Conservation (phyloP, 2,113 vertebrate genomes). For the Bujurquina vittata region DNA sequence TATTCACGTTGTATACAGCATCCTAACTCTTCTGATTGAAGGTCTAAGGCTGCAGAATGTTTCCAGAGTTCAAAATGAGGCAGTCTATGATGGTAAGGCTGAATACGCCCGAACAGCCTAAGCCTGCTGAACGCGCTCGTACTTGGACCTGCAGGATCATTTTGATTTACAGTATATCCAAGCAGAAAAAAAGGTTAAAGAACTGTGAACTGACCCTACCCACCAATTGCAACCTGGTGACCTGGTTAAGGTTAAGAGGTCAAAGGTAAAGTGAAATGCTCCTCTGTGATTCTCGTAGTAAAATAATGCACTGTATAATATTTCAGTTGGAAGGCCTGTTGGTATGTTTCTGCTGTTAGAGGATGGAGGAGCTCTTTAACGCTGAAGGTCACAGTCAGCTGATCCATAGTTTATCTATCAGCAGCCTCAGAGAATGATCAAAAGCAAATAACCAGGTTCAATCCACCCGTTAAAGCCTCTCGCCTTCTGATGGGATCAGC, state of each 20-base stretch:
- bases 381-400: neutral
- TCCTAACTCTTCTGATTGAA: no score
- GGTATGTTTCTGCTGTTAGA: neutral
- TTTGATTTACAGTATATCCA: neutral
- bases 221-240: neutral
- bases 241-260: neutral
- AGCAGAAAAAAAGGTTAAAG: no score
- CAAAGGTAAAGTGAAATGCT: neutral
- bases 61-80: no score
- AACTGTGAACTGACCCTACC: neutral
- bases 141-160: neutral
- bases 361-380: neutral
- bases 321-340: neutral
- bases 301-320: neutral
- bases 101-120: no score
- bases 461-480: neutral
- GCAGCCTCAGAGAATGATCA: neutral
- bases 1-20: no score
- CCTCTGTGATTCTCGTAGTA: neutral
- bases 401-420: neutral
- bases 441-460: neutral
- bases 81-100: no score
- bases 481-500: neutral
- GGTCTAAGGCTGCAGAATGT: no score
- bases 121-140: no score